Base-by-base conservation (phyloP, 1,140 invertebrate genomes). In the Bombus balteatus region DNA sequence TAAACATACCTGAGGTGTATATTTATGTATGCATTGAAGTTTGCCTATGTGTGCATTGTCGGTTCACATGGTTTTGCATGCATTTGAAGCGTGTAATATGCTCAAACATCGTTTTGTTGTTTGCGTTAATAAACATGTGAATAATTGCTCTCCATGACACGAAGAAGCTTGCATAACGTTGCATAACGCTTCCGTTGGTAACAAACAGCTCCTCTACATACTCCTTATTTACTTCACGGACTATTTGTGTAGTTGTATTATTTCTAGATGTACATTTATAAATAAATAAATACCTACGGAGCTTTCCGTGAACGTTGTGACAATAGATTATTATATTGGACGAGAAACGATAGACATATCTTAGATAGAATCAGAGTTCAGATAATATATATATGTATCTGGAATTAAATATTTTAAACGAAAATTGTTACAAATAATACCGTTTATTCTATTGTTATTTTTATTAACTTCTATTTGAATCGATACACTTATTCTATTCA, bases 11-110 rank as follows among this genome's bases (percentile, higher is more conserved):
- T 70, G 70, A 77, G 85, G 81, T 74, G 81, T 82, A 76, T 76
- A 83, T 88, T 87, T 82, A 82, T 66, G 70, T 82, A 82, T 66
- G 70, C 43, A 22, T 68, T 12, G 41, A 68, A 83, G 62, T 83
- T 77, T 41, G 43, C 28, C 25, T 70, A 47, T 25, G 37, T 10
- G 28, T n/a, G 39, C 70, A 43, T 22, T 39, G 65, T n/a, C 41
- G 25, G 15, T 66, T 37, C 43, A 41, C 74, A 37, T 66, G 62
- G 43, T 53, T 37, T 5, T n/a, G 34, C 43, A 18, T 68, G 18
- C 57, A 68, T 68, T n/a, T 15, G 5, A 43, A 43, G 39, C 32
- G 39, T 77, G 59, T 66, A 43, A 47, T 15, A 25, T 13, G 62
- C n/a, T 47, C 62, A 76, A 75, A 76, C 32, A 25, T 53, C 73